Base-by-base conservation (phyloP, 2,888 invertebrate species). In the Acleris emargana region DNA sequence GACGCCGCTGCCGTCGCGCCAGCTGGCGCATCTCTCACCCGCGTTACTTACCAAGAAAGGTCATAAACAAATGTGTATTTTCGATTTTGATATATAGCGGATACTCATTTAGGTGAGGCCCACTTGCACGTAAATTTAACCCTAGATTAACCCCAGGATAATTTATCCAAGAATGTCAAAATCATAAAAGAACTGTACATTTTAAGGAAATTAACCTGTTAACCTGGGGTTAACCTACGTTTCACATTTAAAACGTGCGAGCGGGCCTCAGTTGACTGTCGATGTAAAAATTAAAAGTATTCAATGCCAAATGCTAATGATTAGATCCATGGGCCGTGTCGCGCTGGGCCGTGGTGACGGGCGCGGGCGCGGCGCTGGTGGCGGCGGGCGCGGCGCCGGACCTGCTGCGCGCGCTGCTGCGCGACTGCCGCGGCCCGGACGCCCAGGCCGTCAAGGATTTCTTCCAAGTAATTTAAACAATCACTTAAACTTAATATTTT, bases 331-430 rank as follows among this genome's bases (percentile, higher is more conserved):
- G 91, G 91, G 75, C 81, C 63, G 86, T 86, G 62, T 87, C 89
- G 0, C 89, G 92, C 79, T 97, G 97, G 87, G 96, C 98, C 9
- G 94, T 98, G 66, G 94, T 99, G 67, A 98, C 97, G 5, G 96
- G 97, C 53, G 97, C 97, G 82, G 97, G 99, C 11, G 96, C 97
- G 16, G 96, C 97, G 78, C 94, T 98, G 70, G 94, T 98, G 69
- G 93, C 95, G 61, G 96, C 98, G 78, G 94, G 97, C 43, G 95
- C 97, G 53, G 98, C 99, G 4, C 96, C 97, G 0, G 99, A 99
- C 84, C 94, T 98, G 70, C 91, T 99, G 67, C 94, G 96, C 11
- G 95, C 97, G 70, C 91, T 99, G 68, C 91, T 99, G 38, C 86
- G 96, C 1, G 96, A 97, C 73, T 96, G 96, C 76, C 95, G 96